A percentile compares a stretch with the other conserved stretches of the same genome.
Conservation (phyloP, 1,140 invertebrate species). For the Homarus americanus region DNA sequence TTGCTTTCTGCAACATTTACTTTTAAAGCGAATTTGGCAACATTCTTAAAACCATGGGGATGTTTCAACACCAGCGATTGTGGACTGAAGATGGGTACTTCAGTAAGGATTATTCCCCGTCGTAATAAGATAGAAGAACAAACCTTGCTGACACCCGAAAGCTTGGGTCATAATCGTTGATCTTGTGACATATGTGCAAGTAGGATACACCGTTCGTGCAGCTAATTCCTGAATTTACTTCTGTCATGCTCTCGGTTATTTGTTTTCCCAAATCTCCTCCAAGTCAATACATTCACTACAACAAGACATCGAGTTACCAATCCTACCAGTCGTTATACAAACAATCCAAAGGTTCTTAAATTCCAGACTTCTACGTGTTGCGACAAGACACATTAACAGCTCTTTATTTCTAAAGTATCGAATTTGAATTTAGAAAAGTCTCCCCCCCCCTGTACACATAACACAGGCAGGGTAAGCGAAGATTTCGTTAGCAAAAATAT, state of each 20-base stretch:
- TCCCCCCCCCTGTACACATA: conserved; percentile 19
- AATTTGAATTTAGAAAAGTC: conserved; percentile 3
- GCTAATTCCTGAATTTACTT: conserved; percentile 65
- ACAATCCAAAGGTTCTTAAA: conserved; percentile 52
- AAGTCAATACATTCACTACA: conserved; percentile 58
- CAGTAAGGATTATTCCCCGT: conserved; percentile 15
- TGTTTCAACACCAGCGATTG: conserved; percentile 42
- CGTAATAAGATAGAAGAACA: neutral
- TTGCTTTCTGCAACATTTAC: conserved; percentile 37
- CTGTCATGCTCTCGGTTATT: conserved; percentile 61
- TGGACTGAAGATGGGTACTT: conserved; percentile 26
- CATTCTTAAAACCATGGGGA: conserved; percentile 29
- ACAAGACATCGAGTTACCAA: conserved; percentile 50
- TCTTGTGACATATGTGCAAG: conserved; percentile 21
- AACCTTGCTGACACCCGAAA: conserved; percentile 22
- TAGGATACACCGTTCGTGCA: conserved; percentile 42
- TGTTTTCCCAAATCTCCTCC: conserved; percentile 40
- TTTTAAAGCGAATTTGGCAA: conserved; percentile 43
- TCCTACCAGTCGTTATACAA: conserved; percentile 68
- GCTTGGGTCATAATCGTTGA: conserved; percentile 53
- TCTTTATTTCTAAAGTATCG: conserved; percentile 18
- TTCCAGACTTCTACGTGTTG: conserved; percentile 35
- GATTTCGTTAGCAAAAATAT: conserved; percentile 44
- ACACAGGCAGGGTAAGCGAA: conserved; percentile 6
- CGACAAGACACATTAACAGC: neutral